phyloP scores from a whole-genome alignment of 1,140 invertebrate species.

The Lethocerus indicus region DNA sequence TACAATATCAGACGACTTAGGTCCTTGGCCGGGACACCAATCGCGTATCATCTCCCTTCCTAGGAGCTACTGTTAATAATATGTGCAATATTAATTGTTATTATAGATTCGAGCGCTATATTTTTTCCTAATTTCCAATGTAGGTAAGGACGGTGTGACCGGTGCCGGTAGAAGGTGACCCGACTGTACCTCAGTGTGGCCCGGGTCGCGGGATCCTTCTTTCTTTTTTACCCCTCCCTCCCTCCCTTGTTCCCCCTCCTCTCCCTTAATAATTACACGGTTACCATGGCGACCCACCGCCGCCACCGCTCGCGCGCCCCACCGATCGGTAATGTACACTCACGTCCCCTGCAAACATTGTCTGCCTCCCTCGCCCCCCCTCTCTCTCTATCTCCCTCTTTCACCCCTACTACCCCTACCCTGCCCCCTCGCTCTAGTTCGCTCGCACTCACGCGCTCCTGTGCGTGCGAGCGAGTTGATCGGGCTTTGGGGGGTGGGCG shows the following conservation, averaged over 20 bases:
- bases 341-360: background rate
- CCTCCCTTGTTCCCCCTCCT: too few species aligned
- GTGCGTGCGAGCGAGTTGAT: background rate
- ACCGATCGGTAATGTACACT: slow-evolving; percentile 13
- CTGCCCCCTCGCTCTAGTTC: background rate
- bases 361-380: background rate
- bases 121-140: too few species aligned
- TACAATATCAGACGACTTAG: too few species aligned
- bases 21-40: too few species aligned
- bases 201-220: background rate
- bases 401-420: background rate
- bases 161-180: too few species aligned
- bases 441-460: background rate
- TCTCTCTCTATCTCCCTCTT: background rate
- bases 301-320: background rate
- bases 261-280: slow-evolving; percentile 10
- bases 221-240: slow-evolving; percentile 8
- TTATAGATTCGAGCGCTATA: too few species aligned
- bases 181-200: too few species aligned
- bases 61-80: too few species aligned
- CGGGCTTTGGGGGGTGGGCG: too few species aligned
- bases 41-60: too few species aligned
- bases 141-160: too few species aligned
- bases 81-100: too few species aligned
- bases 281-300: slow-evolving; percentile 7